phyloP scores from a whole-genome alignment of 2,888 invertebrate genomes.

The Rhorus exstirpatorius region DNA sequence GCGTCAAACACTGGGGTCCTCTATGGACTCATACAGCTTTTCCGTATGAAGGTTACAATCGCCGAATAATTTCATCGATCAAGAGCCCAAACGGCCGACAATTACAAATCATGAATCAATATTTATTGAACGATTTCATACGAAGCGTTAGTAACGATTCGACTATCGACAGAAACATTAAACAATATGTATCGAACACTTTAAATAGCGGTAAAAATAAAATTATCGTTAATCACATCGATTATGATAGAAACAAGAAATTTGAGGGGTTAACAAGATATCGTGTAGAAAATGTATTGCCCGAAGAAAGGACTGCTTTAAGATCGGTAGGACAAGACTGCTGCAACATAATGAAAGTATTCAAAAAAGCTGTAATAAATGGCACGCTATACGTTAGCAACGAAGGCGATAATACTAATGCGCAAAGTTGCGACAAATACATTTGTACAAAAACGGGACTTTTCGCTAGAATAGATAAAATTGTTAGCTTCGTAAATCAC shows the following conservation, averaged over 20 bases:
- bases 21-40: not conserved
- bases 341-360: not conserved
- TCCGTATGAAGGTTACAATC: not conserved
- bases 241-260: not conserved
- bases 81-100: slow-evolving; percentile 1
- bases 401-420: not conserved
- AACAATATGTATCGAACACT: not conserved
- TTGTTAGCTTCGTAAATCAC: not conserved
- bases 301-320: not conserved
- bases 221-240: not conserved
- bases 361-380: not conserved
- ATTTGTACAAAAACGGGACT: not conserved
- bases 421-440: not conserved
- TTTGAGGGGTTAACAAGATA: not conserved
- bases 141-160: not conserved
- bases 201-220: not conserved
- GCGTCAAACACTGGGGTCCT: not conserved
- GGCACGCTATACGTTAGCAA: not conserved
- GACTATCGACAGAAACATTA: not conserved
- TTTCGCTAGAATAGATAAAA: not conserved
- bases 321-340: not conserved
- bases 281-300: not conserved
- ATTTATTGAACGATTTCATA: slow-evolving; percentile 22
- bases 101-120: slow-evolving; percentile 17
- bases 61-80: not conserved